phyloP scores from a whole-genome alignment of 2,797 vertebrate genomes.

The Novumbra hubbsi region DNA sequence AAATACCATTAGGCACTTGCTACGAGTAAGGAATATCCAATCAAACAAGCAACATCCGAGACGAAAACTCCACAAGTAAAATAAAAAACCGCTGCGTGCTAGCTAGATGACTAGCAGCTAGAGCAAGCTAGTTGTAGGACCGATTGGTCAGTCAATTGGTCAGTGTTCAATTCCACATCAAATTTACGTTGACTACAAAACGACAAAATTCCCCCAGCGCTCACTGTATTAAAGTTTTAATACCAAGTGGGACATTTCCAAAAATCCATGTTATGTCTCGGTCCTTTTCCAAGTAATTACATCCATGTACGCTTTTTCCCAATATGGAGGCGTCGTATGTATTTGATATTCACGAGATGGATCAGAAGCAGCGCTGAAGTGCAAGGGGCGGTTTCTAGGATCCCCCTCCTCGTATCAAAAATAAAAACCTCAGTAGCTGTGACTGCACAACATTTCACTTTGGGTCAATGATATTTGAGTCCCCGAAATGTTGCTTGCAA shows the following conservation, averaged over 20 bases:
- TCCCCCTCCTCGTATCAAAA: conserved; percentile 31
- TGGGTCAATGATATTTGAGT: neutral
- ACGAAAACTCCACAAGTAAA: conserved; percentile 3
- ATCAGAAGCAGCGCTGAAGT: conserved; percentile 54
- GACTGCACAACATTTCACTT: neutral
- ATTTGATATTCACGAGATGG: conserved; percentile 69
- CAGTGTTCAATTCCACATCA: conserved; percentile 26
- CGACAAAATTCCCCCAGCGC: conserved; percentile 37
- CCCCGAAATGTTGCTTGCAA: neutral
- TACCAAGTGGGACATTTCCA: neutral
- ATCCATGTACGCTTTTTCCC: conserved; percentile 51
- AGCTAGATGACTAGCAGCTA: conserved; percentile 60
- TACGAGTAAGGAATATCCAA: conserved; percentile 21
- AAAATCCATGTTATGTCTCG: conserved; percentile 28
- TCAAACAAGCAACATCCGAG: conserved; percentile 13
- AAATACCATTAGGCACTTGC: conserved; percentile 36
- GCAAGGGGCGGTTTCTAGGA: conserved; percentile 68
- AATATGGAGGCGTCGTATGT: conserved; percentile 79
- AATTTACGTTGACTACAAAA: conserved; percentile 47
- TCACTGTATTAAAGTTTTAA: neutral
- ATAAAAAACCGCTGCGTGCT: conserved; percentile 34
- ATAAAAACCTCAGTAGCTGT: neutral
- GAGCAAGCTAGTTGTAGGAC: conserved; percentile 17
- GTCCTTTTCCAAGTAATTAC: conserved; percentile 31
- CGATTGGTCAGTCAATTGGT: neutral